These are phyloP conservation scores for Muricea muricata DNA, from an alignment of 92 coral and sea anemone genomes.

Conservation along the genomic window DNA sequence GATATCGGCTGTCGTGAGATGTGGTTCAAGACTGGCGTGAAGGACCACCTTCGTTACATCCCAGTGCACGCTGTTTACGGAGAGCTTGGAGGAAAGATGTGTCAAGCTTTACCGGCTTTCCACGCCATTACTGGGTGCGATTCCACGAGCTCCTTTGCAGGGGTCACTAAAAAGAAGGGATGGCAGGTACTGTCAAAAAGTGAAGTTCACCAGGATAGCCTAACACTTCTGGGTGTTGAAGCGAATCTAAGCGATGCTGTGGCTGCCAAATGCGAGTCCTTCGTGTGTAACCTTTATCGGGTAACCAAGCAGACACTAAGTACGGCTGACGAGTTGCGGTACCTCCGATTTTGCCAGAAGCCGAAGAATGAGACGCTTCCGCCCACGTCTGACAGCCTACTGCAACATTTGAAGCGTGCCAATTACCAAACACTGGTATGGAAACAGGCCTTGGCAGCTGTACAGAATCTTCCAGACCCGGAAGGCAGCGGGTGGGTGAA, in stretches of 20 bases:
- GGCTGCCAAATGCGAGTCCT: too few relatives aligned
- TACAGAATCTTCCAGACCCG: slow-evolving; percentile 63
- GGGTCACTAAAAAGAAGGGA: slow-evolving; percentile 60
- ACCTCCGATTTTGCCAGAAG: too few relatives aligned
- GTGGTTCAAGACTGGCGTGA: slow-evolving; percentile 34
- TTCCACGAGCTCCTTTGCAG: slow-evolving; percentile 55
- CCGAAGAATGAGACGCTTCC: too few relatives aligned
- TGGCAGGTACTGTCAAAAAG: slow-evolving; percentile 32
- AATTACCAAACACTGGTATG: slow-evolving; percentile 52
- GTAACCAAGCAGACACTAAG: slow-evolving; percentile 55
- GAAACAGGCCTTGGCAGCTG: slow-evolving; percentile 66
- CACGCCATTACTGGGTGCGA: slow-evolving; percentile 69
- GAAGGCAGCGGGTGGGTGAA: slow-evolving; percentile 68
- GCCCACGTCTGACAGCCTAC: too few relatives aligned
- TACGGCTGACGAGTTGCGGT: slow-evolving; percentile 16
- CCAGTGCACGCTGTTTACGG: slow-evolving; percentile 30
- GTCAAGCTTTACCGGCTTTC: slow-evolving; percentile 46
- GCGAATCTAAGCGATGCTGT: too few relatives aligned
- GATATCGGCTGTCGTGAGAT: slow-evolving; percentile 36
- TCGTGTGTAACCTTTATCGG: too few relatives aligned
- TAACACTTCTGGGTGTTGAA: too few relatives aligned
- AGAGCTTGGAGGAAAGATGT: slow-evolving; percentile 41
- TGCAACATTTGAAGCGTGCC: slow-evolving; percentile 33
- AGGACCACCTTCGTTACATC: slow-evolving; percentile 20
- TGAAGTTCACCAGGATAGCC: slow-evolving; percentile 50